Conservation (phyloP, 2,797 vertebrate genomes). For the Poecilia velifera region DNA sequence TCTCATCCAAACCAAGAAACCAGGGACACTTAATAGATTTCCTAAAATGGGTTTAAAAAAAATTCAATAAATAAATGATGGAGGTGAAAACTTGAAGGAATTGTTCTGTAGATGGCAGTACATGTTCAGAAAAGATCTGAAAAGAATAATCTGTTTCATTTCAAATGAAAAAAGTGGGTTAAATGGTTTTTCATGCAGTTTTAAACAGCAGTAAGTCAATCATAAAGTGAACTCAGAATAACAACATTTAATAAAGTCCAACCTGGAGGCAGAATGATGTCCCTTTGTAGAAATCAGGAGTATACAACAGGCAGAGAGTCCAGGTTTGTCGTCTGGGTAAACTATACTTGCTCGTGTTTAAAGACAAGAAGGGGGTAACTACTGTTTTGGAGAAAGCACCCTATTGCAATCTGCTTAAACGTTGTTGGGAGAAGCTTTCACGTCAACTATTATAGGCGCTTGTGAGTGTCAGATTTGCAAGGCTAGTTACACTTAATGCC, state of each 20-base stretch:
- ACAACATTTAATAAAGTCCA: background rate
- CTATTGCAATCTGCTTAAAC: constrained; percentile 11
- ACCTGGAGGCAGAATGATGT: background rate
- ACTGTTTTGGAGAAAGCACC: constrained; percentile 13
- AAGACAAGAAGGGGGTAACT: constrained; percentile 3
- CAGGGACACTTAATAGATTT: background rate
- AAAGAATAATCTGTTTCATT: background rate
- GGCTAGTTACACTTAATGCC: constrained; percentile 9
- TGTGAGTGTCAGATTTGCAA: constrained; percentile 15
- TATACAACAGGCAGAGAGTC: background rate
- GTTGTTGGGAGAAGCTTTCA: constrained; percentile 29
- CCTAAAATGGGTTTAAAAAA: background rate
- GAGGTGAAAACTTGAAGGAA: background rate
- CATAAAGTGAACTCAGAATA: background rate
- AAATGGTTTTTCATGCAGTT: background rate
- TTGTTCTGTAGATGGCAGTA: constrained; percentile 43
- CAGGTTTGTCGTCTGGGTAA: background rate
- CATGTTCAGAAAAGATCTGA: background rate
- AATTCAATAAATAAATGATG: background rate
- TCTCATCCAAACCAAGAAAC: background rate
- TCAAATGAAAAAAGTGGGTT: too few species aligned
- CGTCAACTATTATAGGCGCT: constrained; percentile 3
- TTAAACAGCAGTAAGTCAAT: background rate
- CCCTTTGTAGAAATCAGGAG: background rate
- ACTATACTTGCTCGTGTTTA: background rate